Evolutionary conservation across 2,888 invertebrate genomes (phyloP).

Genomic region (Schrankia costaestrigalis): DNA sequence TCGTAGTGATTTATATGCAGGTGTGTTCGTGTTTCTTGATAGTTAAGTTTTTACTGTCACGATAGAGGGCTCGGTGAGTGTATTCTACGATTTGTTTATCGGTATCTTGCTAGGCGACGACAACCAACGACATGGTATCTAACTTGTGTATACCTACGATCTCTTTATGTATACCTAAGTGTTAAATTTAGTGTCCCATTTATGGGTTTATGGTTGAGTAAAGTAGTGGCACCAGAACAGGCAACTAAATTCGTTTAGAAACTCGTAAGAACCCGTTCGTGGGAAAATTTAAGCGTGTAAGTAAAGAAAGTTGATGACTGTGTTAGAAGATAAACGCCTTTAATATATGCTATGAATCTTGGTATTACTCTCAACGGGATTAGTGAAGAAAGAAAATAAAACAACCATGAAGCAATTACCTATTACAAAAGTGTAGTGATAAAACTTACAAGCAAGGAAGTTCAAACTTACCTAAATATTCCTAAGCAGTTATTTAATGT

Average conservation of each 20-base stretch:
- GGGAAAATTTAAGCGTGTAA: constrained; percentile 23
- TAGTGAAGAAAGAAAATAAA: no score
- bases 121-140: constrained; percentile 66
- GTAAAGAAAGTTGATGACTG: not conserved
- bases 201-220: constrained; percentile 65
- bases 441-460: no score
- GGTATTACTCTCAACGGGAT: no score
- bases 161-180: constrained; percentile 71
- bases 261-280: constrained; percentile 30
- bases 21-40: constrained; percentile 73
- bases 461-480: no score
- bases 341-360: no score
- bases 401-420: no score
- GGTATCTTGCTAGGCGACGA: constrained; percentile 63
- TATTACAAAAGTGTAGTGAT: no score
- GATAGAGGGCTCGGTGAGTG: constrained; percentile 67
- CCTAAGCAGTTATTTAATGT: no score
- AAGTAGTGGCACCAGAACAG: constrained; percentile 33
- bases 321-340: no score
- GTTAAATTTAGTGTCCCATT: constrained; percentile 69
- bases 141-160: constrained; percentile 63
- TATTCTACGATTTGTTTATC: constrained; percentile 73
- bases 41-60: constrained; percentile 75
- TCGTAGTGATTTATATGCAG: constrained; percentile 71
- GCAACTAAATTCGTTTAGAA: constrained; percentile 24